Percentiles rank a stretch among this genome's conserved stretches.
Evolutionary conservation across 2,888 invertebrate genomes (phyloP).

Genomic region (Augiades crinisus): DNA sequence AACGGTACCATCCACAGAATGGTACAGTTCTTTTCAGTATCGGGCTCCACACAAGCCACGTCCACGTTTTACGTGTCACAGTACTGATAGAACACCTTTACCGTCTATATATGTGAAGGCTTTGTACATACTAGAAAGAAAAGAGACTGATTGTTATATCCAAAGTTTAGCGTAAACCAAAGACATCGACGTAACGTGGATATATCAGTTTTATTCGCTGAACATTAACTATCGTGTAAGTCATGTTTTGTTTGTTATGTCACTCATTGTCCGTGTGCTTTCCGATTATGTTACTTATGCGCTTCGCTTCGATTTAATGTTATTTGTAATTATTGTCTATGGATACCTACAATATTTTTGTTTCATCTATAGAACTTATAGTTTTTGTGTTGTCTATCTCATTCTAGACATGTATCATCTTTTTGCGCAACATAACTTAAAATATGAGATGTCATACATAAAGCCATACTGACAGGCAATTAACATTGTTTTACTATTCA

Average conservation of each 20-base stretch:
- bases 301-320: constrained; percentile 70
- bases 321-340: constrained; percentile 32
- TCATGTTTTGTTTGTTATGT: constrained; percentile 80
- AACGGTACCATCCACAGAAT: constrained; percentile 83
- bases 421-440: too few relatives aligned
- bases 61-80: constrained; percentile 84
- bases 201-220: constrained; percentile 69
- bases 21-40: constrained; percentile 84
- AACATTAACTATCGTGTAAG: constrained; percentile 77
- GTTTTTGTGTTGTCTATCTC: constrained; percentile 26
- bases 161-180: constrained; percentile 72
- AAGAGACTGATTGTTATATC: constrained; percentile 73
- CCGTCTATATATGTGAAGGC: constrained; percentile 55
- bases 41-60: constrained; percentile 82
- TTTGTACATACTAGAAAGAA: constrained; percentile 75
- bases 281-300: constrained; percentile 60
- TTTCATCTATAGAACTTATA: constrained; percentile 29
- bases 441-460: too few relatives aligned
- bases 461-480: too few relatives aligned
- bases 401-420: too few relatives aligned
- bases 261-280: constrained; percentile 80
- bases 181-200: constrained; percentile 64
- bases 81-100: constrained; percentile 69
- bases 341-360: constrained; percentile 29
- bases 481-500: too few relatives aligned